phyloP scores from a whole-genome alignment of 1,140 invertebrate species.

The Battus philenor region DNA sequence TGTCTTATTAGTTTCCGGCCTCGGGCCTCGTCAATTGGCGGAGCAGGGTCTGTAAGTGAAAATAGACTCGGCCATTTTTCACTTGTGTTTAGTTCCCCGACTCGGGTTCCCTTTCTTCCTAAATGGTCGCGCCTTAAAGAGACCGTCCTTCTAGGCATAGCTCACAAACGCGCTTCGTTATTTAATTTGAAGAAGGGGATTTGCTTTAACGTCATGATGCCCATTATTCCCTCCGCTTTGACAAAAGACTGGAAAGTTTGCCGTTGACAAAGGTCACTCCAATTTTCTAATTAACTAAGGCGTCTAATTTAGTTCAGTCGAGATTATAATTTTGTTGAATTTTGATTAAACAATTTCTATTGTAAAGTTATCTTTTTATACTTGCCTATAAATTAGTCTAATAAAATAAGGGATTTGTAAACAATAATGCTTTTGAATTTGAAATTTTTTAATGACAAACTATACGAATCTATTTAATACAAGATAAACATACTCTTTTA shows the following conservation, averaged over 20 bases:
- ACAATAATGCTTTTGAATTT: too few species aligned
- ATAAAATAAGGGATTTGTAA: too few species aligned
- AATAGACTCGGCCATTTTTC: constrained; percentile 39
- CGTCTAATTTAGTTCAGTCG: too few species aligned
- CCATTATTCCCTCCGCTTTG: constrained; percentile 1
- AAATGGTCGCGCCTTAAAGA: constrained; percentile 1
- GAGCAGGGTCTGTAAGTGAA: constrained; percentile 36
- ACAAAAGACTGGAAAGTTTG: background rate
- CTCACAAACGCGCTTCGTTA: background rate
- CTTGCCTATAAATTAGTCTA: too few species aligned
- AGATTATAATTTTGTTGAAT: too few species aligned
- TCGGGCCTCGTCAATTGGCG: constrained; percentile 38
- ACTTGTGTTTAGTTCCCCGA: constrained; percentile 19
- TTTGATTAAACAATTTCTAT: too few species aligned
- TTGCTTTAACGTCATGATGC: background rate
- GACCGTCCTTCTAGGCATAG: background rate
- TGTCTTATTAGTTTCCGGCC: constrained; percentile 54
- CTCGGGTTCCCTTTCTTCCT: background rate
- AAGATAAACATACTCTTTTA: too few species aligned
- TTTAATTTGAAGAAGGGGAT: constrained; percentile 1
- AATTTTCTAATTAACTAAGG: too few species aligned
- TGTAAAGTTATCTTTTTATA: too few species aligned
- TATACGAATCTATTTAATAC: too few species aligned
- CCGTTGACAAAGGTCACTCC: background rate
- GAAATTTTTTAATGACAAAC: too few species aligned